Percentiles rank a stretch among this genome's conserved stretches.
These are phyloP conservation scores for Leptopilina syphax DNA, from an alignment of 2,888 invertebrate species.

Conservation along the genomic window DNA sequence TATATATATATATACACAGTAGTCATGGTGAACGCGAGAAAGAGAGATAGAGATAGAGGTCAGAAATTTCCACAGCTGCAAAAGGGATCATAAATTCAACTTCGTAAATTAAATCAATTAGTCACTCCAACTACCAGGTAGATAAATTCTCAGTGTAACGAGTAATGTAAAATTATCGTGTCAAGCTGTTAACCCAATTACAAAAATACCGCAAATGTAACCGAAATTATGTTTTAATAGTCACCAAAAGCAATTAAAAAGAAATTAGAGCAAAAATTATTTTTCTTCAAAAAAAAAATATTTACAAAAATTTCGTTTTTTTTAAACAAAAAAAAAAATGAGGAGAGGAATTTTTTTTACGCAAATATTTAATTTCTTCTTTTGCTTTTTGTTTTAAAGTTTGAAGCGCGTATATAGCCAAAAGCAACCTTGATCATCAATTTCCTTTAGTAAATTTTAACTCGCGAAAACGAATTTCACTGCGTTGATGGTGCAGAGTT, in stretches of 20 bases:
- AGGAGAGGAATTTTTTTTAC: too few relatives aligned
- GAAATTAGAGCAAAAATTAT: too few relatives aligned
- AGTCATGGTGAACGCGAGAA: too few relatives aligned
- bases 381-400: too few relatives aligned
- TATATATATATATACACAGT: too few relatives aligned
- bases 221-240: neutral
- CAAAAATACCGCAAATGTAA: neutral
- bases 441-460: neutral
- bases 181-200: slow-evolving; percentile 20
- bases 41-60: neutral
- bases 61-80: slow-evolving; percentile 24
- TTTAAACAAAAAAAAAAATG: too few relatives aligned
- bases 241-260: too few relatives aligned
- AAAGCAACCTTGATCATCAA: neutral
- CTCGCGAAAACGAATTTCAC: neutral
- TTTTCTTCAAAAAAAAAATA: too few relatives aligned
- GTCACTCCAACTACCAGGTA: slow-evolving; percentile 37
- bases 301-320: too few relatives aligned
- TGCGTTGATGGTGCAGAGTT: neutral
- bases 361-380: too few relatives aligned
- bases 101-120: slow-evolving; percentile 34
- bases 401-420: neutral
- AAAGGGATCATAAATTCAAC: slow-evolving; percentile 26
- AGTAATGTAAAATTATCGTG: slow-evolving; percentile 16
- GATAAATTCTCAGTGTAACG: slow-evolving; percentile 19